Conservation (phyloP, 2,888 invertebrate species). For the Drosophila pegasa region DNA sequence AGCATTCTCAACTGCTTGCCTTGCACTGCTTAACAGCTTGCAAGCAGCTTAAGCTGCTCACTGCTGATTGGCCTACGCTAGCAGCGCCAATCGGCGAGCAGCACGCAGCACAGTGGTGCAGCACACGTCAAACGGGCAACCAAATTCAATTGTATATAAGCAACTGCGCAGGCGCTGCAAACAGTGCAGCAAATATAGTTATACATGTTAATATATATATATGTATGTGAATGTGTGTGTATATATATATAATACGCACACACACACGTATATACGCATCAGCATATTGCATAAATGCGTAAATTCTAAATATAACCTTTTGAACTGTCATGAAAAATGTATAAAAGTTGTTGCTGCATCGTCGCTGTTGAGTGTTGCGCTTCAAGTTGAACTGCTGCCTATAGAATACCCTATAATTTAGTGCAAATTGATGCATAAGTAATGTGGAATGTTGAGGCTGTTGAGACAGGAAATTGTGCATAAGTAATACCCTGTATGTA, state of each 20-base stretch:
- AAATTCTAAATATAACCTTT: conserved; percentile 15
- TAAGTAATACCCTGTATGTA: too few relatives aligned
- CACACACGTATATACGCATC: neutral
- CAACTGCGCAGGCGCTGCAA: conserved; percentile 36
- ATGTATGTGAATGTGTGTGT: neutral
- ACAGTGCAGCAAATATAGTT: neutral
- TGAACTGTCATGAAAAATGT: conserved; percentile 20
- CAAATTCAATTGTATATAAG: conserved; percentile 11
- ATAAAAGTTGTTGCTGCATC: conserved; percentile 32
- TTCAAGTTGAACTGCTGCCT: conserved; percentile 20
- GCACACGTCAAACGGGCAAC: neutral
- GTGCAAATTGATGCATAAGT: neutral
- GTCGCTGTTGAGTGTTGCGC: conserved; percentile 21
- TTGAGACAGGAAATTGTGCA: neutral
- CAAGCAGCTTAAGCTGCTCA: conserved; percentile 31
- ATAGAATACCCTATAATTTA: conserved; percentile 9
- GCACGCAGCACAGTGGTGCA: conserved; percentile 37
- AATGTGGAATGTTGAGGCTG: neutral
- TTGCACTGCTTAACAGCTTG: conserved; percentile 20
- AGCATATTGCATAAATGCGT: conserved; percentile 24
- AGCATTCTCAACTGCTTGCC: conserved; percentile 27
- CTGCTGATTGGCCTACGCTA: conserved; percentile 33
- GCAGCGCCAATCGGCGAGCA: conserved; percentile 19
- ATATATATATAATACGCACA: neutral
- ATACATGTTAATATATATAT: neutral